Conservation (phyloP, 37 sponge, comb jelly and placozoan genomes). For the Diacarnus erythraeanus region DNA sequence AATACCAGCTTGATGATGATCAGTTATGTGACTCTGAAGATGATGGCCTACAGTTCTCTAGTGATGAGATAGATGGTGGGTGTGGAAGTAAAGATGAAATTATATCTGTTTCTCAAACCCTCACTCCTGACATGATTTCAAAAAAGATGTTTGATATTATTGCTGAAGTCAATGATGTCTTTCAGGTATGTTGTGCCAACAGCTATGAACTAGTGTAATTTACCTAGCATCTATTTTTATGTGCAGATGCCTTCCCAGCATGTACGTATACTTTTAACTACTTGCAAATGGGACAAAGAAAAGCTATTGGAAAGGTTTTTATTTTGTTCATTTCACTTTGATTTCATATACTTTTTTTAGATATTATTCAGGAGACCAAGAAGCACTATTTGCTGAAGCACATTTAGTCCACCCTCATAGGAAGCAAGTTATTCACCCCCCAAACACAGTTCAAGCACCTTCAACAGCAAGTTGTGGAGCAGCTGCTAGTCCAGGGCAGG, state of each 20-base stretch:
- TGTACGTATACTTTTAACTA: conserved; percentile 72
- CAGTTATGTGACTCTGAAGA: conserved; percentile 11
- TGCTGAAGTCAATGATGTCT: conserved; percentile 79
- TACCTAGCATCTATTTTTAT: neutral
- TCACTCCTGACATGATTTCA: conserved; percentile 75
- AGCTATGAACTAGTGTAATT: neutral
- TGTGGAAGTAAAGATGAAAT: conserved; percentile 1
- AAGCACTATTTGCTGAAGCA: conserved; percentile 79
- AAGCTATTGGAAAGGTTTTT: conserved; percentile 78
- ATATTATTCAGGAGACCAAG: conserved; percentile 78
- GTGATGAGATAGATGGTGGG: conserved; percentile 15
- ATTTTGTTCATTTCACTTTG: neutral
- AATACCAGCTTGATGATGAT: neutral
- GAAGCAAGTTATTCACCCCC: neutral
- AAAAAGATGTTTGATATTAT: conserved; percentile 86
- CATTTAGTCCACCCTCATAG: conserved; percentile 58
- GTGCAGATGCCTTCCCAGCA: conserved; percentile 75
- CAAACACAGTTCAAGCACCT: conserved; percentile 13
- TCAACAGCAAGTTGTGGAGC: conserved; percentile 73
- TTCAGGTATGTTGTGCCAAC: conserved; percentile 58
- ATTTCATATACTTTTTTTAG: neutral
- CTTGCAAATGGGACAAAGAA: conserved; percentile 96
- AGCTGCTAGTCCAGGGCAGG: conserved; percentile 66
- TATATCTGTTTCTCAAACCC: conserved; percentile 22
- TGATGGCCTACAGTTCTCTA: conserved; percentile 27